phyloP scores from a whole-genome alignment of 2,113 vertebrate genomes.

The Tamias sibiricus region DNA sequence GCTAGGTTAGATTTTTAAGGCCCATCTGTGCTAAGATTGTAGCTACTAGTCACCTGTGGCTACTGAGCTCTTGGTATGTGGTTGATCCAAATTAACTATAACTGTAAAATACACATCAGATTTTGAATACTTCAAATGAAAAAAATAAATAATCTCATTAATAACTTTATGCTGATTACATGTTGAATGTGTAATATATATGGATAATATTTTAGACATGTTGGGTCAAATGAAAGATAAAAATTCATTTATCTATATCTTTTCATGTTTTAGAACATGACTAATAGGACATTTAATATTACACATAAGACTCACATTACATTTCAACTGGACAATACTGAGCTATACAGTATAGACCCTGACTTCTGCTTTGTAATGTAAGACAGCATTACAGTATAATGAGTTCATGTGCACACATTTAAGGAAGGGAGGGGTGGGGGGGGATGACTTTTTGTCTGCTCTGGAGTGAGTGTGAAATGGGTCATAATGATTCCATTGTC shows the following conservation, averaged over 20 bases:
- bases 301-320: neutral
- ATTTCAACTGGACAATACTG: neutral
- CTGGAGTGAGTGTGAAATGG: neutral
- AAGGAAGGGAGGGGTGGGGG: neutral
- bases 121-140: neutral
- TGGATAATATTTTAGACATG: neutral
- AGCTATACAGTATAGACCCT: neutral
- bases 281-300: neutral
- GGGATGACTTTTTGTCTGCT: neutral
- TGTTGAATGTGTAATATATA: neutral
- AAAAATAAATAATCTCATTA: neutral
- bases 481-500: neutral
- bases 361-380: neutral
- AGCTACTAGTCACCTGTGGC: neutral
- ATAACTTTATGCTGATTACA: neutral
- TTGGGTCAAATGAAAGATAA: neutral
- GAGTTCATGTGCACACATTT: neutral
- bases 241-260: neutral
- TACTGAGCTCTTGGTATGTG: neutral
- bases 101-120: neutral
- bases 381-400: neutral
- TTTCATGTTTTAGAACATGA: neutral
- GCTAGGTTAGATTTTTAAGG: neutral
- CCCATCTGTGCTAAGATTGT: neutral
- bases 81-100: neutral